Evolutionary conservation across 2,113 vertebrate species (phyloP), one percentile per base, ranked within the genome.

Genomic region (Syngnathus scovelli): DNA sequence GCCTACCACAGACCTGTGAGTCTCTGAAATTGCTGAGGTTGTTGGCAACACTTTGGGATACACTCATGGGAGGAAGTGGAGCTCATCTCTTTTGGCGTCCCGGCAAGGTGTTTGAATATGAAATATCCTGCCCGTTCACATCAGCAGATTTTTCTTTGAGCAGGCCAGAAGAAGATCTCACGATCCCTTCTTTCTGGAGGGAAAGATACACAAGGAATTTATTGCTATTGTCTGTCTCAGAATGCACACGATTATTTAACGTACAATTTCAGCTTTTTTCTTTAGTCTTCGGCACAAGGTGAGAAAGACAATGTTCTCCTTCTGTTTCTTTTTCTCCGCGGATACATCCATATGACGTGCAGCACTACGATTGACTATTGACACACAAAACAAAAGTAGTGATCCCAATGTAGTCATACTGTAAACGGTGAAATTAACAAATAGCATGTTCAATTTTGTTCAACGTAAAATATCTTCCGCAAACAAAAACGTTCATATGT

Each of bases 21-120:
- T 37, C 75, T 52, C 27, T 6, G 3, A 62, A 51, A 0, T 86
- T 69, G 1, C 74, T 67, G 0, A 93, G 90, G n/a, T 89, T 81
- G 73, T 85, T 89, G 0, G 92, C 85, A 19, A 82, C 48, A 0
- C 92, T 95, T 72, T 81, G 92, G 0, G 93, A 92, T 0, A 16
- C 68, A 0, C 78, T 51, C 87, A 94, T 76, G 0, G 96, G 95
- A n/a, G 93, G 80, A 0, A 89, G 79, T 0, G 96, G 97, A 1
- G 97, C 97, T 2, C 91, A 89, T n/a, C 95, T 91, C 65, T 99
- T 99, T 86, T 95, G 97, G 0, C 93, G 93, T 0, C 89, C 81
- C 0, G 90, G 89, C 70, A 91, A 74, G 0, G 92, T 92, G 78
- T 68, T 90, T 0, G 89, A 91, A 0, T 90, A 92, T 49, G 87